phyloP scores from a whole-genome alignment of 2,888 invertebrate genomes.

The Microdon myrmicae region DNA sequence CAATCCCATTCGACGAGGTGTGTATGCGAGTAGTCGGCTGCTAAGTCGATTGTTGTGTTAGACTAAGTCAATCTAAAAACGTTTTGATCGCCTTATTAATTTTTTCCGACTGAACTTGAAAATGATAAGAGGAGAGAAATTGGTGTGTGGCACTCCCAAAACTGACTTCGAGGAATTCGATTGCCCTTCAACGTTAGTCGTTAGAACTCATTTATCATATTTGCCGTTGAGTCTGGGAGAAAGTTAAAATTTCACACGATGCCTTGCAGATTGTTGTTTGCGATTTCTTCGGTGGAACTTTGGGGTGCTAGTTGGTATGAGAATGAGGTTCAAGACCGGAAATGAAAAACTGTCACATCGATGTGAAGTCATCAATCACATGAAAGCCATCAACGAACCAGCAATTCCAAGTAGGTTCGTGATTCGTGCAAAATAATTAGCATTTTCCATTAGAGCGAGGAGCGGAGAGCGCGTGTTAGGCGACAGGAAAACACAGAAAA shows the following conservation, averaged over 20 bases:
- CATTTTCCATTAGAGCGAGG: conserved; percentile 8
- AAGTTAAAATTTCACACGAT: conserved; percentile 1
- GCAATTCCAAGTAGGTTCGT: neutral
- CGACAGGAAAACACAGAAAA: conserved; percentile 11
- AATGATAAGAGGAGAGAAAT: too few relatives aligned
- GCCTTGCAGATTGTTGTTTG: conserved; percentile 1
- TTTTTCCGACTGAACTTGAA: too few relatives aligned
- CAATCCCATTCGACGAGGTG: too few relatives aligned
- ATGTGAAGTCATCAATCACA: conserved; percentile 33
- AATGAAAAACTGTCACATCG: conserved; percentile 40
- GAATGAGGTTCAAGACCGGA: conserved; percentile 15
- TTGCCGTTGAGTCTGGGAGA: too few relatives aligned
- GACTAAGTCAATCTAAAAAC: neutral
- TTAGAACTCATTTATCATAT: conserved; percentile 32
- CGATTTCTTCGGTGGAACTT: too few relatives aligned
- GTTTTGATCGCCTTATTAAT: neutral
- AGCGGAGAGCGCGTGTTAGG: conserved; percentile 1
- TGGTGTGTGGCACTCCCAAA: too few relatives aligned
- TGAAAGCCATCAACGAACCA: conserved; percentile 4
- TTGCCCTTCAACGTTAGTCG: neutral
- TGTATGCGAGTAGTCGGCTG: too few relatives aligned
- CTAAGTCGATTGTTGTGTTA: conserved; percentile 5
- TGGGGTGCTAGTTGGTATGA: neutral
- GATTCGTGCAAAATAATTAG: conserved; percentile 19
- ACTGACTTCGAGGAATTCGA: conserved; percentile 11